These are phyloP conservation scores for Iguana delicatissima DNA, from an alignment of 2,797 vertebrate genomes.

Conservation along the genomic window DNA sequence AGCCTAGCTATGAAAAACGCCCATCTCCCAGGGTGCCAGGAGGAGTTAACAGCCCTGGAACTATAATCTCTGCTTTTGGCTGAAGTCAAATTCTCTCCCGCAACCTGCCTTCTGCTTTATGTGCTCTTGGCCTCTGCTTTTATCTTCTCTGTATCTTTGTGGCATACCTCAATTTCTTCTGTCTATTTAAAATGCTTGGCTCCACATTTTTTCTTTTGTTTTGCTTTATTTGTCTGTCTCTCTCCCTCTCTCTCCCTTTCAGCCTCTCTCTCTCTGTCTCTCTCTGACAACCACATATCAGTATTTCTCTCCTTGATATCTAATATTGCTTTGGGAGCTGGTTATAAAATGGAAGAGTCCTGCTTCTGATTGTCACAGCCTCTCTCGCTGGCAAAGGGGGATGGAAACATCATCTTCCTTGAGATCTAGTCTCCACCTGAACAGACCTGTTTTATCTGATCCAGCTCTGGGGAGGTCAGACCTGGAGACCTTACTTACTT, in stretches of 20 bases:
- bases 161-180: conserved; percentile 14
- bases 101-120: conserved; percentile 17
- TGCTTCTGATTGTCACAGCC: background rate
- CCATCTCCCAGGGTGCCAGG: background rate
- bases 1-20: background rate
- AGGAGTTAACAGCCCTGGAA: conserved; percentile 3
- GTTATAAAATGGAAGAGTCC: conserved; percentile 28
- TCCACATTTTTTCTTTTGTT: conserved; percentile 31
- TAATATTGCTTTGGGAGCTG: conserved; percentile 39
- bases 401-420: too few relatives aligned
- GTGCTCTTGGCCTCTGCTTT: conserved; percentile 34
- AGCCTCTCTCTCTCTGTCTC: conserved; percentile 61
- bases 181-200: conserved; percentile 31
- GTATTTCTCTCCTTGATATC: conserved; percentile 43
- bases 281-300: conserved; percentile 49
- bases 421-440: too few relatives aligned
- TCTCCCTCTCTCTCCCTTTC: conserved; percentile 56
- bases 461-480: too few relatives aligned
- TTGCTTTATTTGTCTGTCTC: conserved; percentile 45
- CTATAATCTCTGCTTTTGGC: background rate
- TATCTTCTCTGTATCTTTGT: conserved; percentile 21
- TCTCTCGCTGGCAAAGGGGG: too few relatives aligned
- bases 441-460: too few relatives aligned
- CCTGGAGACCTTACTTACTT: too few relatives aligned
- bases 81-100: conserved; percentile 4